Evolutionary conservation across 2,797 vertebrate species (phyloP), one percentile per base, ranked within the genome.

Genomic region (Leptodactylus fallax): DNA sequence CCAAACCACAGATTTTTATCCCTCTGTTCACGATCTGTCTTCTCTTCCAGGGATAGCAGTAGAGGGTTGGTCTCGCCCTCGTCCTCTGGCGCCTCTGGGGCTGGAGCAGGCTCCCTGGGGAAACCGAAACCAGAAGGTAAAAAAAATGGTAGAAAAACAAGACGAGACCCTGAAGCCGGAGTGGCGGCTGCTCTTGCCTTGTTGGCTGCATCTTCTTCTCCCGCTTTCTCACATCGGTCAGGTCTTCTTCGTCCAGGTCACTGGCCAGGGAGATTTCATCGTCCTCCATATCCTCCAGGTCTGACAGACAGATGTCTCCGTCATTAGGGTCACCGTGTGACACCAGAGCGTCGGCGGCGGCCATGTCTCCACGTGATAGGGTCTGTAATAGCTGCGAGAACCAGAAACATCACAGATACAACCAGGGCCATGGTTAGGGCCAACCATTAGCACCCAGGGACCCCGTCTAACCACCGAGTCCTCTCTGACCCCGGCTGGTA

Each of bases 1-100:
- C 96, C 97, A 27, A 99, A 99, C 98, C 98, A 99, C 90, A 99
- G 89, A 92, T 86, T 95, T 60, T 96, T 95, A 90, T 97, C 96
- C 7, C 92, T 95, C 76, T 98, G 95, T 69, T 91, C 94, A 90
- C 96, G 95, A 87, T 96, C 96, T 0, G 95, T 93, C 85, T 97
- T 97, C 89, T 94, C 96, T 88, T 98, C 97, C 36, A 99, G 86
- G 0, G 97, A 95, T 13, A 98, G 96, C 90, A 99, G 85, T 89
- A 99, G 90, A 0, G 97, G 96, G 81, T 97, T 95, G 12, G 60
- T 91, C 7, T 93, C 92, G 7, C 87, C 94, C 6, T 95, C 94
- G 0, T 95, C 94, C 3, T 95, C 93, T 1, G 95, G 90, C 1
- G 91, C 91, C 1, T 90, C 92, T 2, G 93, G 87, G 0, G 89